phyloP scores from a whole-genome alignment of 1,140 invertebrate species.

The Anthonomus grandis region DNA sequence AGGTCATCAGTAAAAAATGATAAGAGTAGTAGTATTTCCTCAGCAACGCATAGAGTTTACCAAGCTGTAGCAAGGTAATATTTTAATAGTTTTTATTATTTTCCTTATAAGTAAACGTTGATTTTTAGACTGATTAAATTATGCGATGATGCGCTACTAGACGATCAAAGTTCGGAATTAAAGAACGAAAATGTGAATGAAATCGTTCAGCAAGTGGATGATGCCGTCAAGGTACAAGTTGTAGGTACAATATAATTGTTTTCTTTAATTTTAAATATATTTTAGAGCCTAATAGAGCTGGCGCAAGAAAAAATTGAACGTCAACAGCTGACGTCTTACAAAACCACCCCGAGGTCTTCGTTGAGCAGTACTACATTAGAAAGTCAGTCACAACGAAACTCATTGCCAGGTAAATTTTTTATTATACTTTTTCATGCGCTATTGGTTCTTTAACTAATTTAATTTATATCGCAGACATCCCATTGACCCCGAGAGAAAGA shows the following conservation, averaged over 20 bases:
- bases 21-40: constrained; percentile 53
- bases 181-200: constrained; percentile 73
- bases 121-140: constrained; percentile 67
- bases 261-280: not conserved
- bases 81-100: not conserved
- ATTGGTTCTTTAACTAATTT: not conserved
- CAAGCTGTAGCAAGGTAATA: constrained; percentile 70
- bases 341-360: constrained; percentile 44
- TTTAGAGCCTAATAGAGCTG: constrained; percentile 60
- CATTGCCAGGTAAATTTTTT: constrained; percentile 53
- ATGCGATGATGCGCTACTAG: constrained; percentile 82
- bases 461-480: constrained; percentile 62
- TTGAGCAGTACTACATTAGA: constrained; percentile 41
- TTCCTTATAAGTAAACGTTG: not conserved
- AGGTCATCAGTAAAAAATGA: constrained; percentile 48
- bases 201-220: constrained; percentile 72
- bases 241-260: no score
- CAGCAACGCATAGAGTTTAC: constrained; percentile 82
- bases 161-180: constrained; percentile 61
- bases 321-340: constrained; percentile 48
- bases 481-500: constrained; percentile 70
- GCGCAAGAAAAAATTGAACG: constrained; percentile 65
- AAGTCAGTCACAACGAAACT: constrained; percentile 57
- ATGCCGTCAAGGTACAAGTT: constrained; percentile 74
- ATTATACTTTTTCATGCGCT: not conserved